Evolutionary conservation across 1,140 invertebrate genomes (phyloP), one percentile per base, ranked within the genome.

Genomic region (Bombus cullumanus): DNA sequence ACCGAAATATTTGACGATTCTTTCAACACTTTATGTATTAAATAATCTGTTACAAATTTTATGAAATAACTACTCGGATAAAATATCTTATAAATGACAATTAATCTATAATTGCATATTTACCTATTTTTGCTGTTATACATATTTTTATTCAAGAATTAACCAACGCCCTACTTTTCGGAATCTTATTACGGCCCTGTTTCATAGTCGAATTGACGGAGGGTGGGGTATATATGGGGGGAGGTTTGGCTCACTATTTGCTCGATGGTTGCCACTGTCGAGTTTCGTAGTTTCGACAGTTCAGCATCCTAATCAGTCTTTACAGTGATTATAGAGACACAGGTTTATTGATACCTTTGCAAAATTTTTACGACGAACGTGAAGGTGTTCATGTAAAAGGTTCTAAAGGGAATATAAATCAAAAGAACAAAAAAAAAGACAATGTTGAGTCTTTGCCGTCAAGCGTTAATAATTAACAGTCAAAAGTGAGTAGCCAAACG

Each of bases 381-480:
- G 31, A 79, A 77, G 10, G 85, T 68, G 74, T 86, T 59, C 13
- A 66, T 78, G 76, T 57, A 66, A 87, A 73, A 37, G 34, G 2
- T 64, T n/a, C 64, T 13, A 4, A 41, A 53, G 47, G 31, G 34
- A 12, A 72, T 66, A 41, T 31, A 68, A 88, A 22, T n/a, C 25
- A n/a, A 66, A 39, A 73, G 66, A 71, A 59, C 31, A 3, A 64
- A 64, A 68, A 68, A 39, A 66, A 71, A 53, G 47, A 76, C 81
- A 62, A 93, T 93, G 93, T 86, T 93, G 89, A 91, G 75, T 64
- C 82, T 93, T 64, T 93, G 91, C 81, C 90, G 92, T 80, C 93
- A 93, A 76, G 84, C 89, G 31, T 83, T 93, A 76, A 79, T 93
- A 80, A 84, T 85, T 43, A 93, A 91, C 88, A 86, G 87, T 72